These are phyloP conservation scores for Beris morrisii DNA, from an alignment of 2,888 invertebrate genomes.

Conservation along the genomic window DNA sequence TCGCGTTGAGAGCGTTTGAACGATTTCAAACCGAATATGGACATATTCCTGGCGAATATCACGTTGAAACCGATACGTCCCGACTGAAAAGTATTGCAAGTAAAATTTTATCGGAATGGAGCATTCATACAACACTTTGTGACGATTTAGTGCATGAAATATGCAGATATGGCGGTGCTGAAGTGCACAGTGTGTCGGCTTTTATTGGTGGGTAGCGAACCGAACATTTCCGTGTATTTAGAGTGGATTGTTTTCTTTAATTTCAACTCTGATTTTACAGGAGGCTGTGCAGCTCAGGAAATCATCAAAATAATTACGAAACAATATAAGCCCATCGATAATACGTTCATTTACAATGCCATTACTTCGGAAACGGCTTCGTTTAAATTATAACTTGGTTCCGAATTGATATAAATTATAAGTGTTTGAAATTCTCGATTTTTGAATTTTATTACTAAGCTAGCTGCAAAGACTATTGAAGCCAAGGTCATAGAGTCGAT, in stretches of 20 bases:
- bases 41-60: conserved; percentile 85
- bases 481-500: too few species aligned
- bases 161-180: conserved; percentile 92
- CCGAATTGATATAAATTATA: not conserved
- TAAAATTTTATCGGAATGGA: conserved; percentile 84
- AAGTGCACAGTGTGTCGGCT: conserved; percentile 92
- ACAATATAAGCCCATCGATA: conserved; percentile 95
- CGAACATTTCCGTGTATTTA: not conserved
- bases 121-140: conserved; percentile 74
- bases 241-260: not conserved
- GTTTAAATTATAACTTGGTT: conserved; percentile 67
- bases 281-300: conserved; percentile 94
- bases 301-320: conserved; percentile 91
- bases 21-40: conserved; percentile 87
- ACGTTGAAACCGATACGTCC: conserved; percentile 87
- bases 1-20: conserved; percentile 87
- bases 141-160: conserved; percentile 96
- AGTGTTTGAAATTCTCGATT: not conserved
- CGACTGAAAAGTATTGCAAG: conserved; percentile 75
- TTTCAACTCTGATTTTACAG: conserved; percentile 53
- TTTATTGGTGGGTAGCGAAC: conserved; percentile 65
- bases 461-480: too few species aligned
- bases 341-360: conserved; percentile 94
- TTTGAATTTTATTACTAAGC: not conserved
- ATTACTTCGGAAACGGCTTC: conserved; percentile 83